Base-by-base conservation (phyloP, 2,113 vertebrate species). In the Danio rerio region DNA sequence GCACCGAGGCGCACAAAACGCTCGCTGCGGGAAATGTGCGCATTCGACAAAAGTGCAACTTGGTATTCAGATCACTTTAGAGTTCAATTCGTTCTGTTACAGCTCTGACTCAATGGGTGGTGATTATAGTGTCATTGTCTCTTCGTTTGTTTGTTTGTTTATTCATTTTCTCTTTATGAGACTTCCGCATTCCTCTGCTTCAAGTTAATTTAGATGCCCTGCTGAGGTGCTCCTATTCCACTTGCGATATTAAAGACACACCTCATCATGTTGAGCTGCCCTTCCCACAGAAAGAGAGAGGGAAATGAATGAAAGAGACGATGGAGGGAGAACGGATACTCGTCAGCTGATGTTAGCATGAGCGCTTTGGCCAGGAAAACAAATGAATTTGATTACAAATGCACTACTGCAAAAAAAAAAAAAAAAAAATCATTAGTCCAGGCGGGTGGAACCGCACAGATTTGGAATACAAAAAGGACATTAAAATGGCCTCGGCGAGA, bases 351-450 rank as follows among this genome's bases (percentile, higher is more conserved):
- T 62, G 63, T 80, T 93, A 93, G 92, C 93, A 93, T 93, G 91
- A 92, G 93, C 91, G 87, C 90, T 93, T 92, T 86, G 91, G 93
- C 92, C 91, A 91, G 90, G 92, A 91, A 89, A 95, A 95, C 93
- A 94, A 96, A 96, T 95, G 91, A 93, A 96, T 94, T 94, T 95
- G 94, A 96, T 96, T 95, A 94, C 91, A 93, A 94, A 93, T 94
- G 93, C 91, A 92, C 93, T 92, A 93, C 93, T 92, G 90, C 31
- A 31, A 31, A 31, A 93, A 59, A 59, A 59, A 74, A 59, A 59
- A 59, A 74, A 74, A 56, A 68, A 93, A 95, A 95, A 94, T 95
- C 94, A 95, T 95, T 95, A 95, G 93, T 91, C 92, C 94, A 93
- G 90, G 88, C 90, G 89, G 87, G 92, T 91, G 91, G 92, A 95